Conservation (phyloP, 2,888 invertebrate species). For the Ophion obscuratus region DNA sequence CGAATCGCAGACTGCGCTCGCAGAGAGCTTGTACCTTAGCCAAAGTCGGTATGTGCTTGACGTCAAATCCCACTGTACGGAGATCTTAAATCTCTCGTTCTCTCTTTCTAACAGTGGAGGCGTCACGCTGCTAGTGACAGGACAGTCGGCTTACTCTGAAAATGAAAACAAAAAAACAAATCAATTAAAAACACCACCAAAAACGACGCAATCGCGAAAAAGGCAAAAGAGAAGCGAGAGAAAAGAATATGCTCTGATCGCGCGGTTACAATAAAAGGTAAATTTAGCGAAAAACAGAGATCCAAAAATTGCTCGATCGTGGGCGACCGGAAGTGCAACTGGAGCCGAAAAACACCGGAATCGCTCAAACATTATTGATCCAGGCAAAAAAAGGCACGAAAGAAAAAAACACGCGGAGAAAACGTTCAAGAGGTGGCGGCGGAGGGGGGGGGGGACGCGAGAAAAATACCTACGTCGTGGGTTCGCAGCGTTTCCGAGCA, state of each 20-base stretch:
- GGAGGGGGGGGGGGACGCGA: constrained; percentile 1
- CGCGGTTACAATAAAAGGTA: too few species aligned
- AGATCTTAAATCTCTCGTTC: neutral
- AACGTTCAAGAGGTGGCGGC: constrained; percentile 31
- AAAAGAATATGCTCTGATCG: too few species aligned
- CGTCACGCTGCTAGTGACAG: neutral
- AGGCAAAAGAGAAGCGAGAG: too few species aligned
- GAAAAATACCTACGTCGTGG: constrained; percentile 52
- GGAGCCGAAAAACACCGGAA: too few species aligned
- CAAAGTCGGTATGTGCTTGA: neutral
- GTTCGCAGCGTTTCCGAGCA: constrained; percentile 59
- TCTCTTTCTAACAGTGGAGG: neutral
- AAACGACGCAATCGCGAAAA: too few species aligned
- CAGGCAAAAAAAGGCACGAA: neutral
- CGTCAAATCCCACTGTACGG: neutral
- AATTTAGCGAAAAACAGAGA: too few species aligned
- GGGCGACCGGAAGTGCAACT: too few species aligned
- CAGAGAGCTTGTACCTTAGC: neutral
- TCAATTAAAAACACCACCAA: too few species aligned
- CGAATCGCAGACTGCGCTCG: neutral
- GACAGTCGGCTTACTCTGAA: neutral
- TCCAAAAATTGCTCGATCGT: too few species aligned
- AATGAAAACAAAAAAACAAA: neutral
- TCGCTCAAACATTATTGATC: neutral
- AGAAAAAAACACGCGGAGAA: constrained; percentile 20